phyloP scores from a whole-genome alignment of 1,140 invertebrate species.

The Colletes latitarsis region DNA sequence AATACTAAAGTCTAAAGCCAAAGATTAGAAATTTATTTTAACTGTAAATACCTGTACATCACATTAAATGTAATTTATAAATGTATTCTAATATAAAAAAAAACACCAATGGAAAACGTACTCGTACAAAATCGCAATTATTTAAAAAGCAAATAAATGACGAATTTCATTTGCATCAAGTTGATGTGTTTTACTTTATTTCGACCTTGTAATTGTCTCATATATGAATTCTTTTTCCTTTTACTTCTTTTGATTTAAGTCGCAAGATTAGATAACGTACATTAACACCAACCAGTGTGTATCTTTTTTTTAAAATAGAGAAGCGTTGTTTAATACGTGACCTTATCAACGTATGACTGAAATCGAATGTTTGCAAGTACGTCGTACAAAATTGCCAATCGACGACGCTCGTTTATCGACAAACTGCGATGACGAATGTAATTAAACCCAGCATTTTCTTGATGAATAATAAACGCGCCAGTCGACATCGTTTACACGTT shows the following conservation, averaged over 20 bases:
- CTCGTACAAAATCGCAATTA: no score
- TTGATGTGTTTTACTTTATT: background rate
- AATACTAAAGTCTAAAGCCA: no score
- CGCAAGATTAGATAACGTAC: slow-evolving; percentile 32
- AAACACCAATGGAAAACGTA: no score
- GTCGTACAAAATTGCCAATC: background rate
- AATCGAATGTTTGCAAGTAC: background rate
- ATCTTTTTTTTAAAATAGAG: background rate
- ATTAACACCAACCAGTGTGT: background rate
- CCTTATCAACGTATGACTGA: background rate
- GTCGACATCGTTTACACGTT: background rate
- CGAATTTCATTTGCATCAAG: no score
- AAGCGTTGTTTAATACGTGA: background rate
- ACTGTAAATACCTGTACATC: no score
- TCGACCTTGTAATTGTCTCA: background rate
- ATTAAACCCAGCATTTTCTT: background rate
- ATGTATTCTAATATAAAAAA: no score
- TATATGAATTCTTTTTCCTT: slow-evolving; percentile 12
- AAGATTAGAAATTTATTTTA: no score
- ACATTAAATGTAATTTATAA: no score
- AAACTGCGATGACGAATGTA: no score
- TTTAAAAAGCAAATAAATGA: no score
- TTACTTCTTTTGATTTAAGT: background rate
- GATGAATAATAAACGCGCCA: background rate
- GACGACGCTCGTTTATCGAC: background rate